These are phyloP conservation scores for Pollicipes pollicipes DNA, from an alignment of 1,140 invertebrate species.

Conservation along the genomic window DNA sequence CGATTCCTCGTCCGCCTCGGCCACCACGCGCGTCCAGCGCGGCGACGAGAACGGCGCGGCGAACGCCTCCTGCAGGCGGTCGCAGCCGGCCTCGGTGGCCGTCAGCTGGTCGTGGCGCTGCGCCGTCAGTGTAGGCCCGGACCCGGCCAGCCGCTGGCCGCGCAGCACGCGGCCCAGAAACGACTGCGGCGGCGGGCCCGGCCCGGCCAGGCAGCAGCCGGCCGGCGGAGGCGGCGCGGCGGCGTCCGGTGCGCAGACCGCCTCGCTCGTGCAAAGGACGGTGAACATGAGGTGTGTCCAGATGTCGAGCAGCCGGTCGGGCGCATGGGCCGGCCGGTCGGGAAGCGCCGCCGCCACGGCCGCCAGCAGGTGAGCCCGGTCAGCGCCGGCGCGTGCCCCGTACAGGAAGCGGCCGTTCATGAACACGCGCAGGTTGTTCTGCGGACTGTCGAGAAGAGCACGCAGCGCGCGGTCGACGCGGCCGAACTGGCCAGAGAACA, in stretches of 20 bases:
- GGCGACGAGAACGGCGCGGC: neutral
- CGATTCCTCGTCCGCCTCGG: neutral
- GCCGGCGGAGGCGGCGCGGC: no score
- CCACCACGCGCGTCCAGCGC: neutral
- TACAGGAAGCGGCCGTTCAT: slow-evolving; percentile 16
- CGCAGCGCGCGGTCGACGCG: slow-evolving; percentile 15
- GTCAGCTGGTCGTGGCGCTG: neutral
- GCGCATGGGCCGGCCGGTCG: neutral
- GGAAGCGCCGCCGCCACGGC: neutral
- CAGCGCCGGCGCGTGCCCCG: slow-evolving; percentile 9
- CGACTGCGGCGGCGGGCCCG: neutral
- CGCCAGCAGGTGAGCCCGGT: neutral
- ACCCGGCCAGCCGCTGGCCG: neutral
- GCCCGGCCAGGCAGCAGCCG: neutral
- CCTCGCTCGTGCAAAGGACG: slow-evolving; percentile 1
- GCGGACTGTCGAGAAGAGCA: slow-evolving; percentile 17
- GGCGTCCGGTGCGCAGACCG: neutral
- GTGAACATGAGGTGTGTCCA: slow-evolving; percentile 3
- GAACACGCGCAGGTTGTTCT: slow-evolving; percentile 22
- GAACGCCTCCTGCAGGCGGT: neutral
- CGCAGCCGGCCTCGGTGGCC: neutral
- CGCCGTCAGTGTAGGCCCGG: neutral
- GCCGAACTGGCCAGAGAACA: slow-evolving; percentile 18
- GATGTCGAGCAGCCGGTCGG: neutral
- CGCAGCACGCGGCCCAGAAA: neutral